phyloP scores from a whole-genome alignment of 2,113 vertebrate species.

The Sphyrna mokarran region DNA sequence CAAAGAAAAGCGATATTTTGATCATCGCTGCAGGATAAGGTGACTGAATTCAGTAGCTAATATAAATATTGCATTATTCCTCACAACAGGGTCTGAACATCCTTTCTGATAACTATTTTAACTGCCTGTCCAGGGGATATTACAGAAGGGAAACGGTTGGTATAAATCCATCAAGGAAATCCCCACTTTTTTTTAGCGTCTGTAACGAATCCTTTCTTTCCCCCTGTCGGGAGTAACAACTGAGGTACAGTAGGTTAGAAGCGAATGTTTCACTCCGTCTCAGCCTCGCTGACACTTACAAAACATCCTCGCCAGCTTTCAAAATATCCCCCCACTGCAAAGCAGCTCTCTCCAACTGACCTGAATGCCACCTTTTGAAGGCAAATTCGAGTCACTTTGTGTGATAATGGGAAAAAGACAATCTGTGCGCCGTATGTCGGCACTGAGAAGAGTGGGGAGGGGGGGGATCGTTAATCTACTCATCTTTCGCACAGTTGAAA shows the following conservation, averaged over 20 bases:
- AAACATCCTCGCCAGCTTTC: neutral
- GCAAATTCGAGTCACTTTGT: neutral
- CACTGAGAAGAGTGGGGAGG: constrained; percentile 10
- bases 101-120: neutral
- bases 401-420: neutral
- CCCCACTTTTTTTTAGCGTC: neutral
- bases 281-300: neutral
- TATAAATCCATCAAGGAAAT: neutral
- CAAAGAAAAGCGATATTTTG: neutral
- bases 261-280: neutral
- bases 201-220: neutral
- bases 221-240: neutral
- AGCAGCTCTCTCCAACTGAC: neutral
- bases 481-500: constrained; percentile 37
- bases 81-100: neutral
- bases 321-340: neutral
- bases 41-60: no score
- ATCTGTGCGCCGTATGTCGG: constrained; percentile 30
- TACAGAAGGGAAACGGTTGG: neutral
- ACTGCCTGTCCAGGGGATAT: neutral
- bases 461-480: constrained; percentile 31
- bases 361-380: neutral
- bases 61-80: neutral
- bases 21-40: neutral
- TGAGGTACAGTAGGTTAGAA: neutral